Percentiles rank a stretch among this genome's conserved stretches.
Evolutionary conservation across 2,797 vertebrate species (phyloP).

Genomic region (Denticeps clupeoides): DNA sequence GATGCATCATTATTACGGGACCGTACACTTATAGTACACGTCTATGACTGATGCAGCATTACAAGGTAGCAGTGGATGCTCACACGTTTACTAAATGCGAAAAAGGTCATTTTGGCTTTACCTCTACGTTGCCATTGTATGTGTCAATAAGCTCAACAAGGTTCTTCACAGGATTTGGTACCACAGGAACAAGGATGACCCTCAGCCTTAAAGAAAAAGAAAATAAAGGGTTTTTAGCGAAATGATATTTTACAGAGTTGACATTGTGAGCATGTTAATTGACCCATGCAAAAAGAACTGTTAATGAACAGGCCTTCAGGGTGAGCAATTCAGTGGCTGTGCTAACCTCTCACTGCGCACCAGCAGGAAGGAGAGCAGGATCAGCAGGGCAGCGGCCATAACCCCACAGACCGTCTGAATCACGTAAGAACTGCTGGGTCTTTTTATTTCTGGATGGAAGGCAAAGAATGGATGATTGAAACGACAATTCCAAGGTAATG

Average conservation of each 20-base stretch:
- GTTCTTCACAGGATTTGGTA: conserved; percentile 70
- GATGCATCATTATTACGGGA: no score
- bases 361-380: conserved; percentile 39
- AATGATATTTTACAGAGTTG: no score
- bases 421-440: no score
- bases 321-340: no score
- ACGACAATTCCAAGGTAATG: no score
- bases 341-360: conserved; percentile 53
- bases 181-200: conserved; percentile 67
- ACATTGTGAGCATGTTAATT: no score
- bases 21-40: no score
- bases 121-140: conserved; percentile 66
- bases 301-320: not conserved
- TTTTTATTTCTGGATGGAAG: no score
- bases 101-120: conserved; percentile 41
- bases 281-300: not conserved
- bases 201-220: conserved; percentile 49
- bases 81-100: no score
- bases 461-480: no score
- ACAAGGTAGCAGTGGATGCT: no score
- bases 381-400: conserved; percentile 22
- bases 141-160: conserved; percentile 61
- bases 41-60: no score
- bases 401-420: conserved; percentile 22
- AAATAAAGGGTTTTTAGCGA: not conserved